Conservation (phyloP, 2,797 vertebrate species). For the Cyclura pinguis region DNA sequence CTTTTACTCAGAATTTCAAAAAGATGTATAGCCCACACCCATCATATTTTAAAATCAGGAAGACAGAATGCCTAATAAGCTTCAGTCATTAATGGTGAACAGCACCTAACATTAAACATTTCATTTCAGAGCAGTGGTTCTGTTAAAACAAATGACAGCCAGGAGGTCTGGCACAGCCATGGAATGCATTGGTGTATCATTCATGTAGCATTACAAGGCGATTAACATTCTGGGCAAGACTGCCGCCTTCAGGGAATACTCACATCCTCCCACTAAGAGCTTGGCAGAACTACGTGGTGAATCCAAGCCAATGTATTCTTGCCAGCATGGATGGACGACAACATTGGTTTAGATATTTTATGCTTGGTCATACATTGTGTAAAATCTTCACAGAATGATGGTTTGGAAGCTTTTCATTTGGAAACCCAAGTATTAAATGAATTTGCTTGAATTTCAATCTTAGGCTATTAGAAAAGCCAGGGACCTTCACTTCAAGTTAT, state of each 20-base stretch:
- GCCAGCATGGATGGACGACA: neutral
- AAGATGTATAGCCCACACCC: neutral
- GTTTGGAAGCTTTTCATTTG: neutral
- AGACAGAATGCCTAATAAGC: neutral
- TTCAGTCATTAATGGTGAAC: neutral
- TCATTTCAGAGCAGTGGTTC: neutral
- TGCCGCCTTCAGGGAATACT: neutral
- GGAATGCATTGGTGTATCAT: neutral
- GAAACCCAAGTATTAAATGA: neutral
- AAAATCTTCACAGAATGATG: neutral
- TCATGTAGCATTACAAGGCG: neutral
- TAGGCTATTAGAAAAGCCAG: neutral
- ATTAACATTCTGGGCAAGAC: neutral
- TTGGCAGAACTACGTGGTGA: neutral
- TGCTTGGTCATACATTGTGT: neutral
- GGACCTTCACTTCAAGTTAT: neutral
- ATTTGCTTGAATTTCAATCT: no score
- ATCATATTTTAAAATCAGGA: neutral
- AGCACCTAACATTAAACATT: neutral
- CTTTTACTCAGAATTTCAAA: neutral
- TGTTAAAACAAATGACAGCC: neutral
- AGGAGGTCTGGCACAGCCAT: neutral
- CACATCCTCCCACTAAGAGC: neutral
- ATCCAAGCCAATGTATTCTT: neutral
- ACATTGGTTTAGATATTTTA: conserved; percentile 1